Base-by-base conservation (phyloP, 2,888 invertebrate species). In the Cataglyphis altisquamis region DNA sequence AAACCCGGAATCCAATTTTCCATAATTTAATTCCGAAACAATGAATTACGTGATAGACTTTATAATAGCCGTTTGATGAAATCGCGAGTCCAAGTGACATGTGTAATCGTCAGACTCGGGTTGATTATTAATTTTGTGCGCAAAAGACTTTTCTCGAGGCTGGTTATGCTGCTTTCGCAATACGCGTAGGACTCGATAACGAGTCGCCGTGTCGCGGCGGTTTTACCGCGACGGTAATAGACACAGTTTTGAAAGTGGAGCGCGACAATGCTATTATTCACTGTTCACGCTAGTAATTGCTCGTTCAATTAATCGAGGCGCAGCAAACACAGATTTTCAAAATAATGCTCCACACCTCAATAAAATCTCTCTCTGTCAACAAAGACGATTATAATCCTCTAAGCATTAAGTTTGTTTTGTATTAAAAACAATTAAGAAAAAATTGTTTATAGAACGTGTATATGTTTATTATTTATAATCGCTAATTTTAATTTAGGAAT, bases 181-280 rank as follows among this genome's bases (percentile, higher is more conserved):
- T 72, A 80, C 45, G 78, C 73, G 78, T 80, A 80, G 78, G 73
- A 80, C 68, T 78, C 57, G 77, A n/a, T 70, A 48, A 52, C 64
- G 68, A 68, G 77, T 77, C 52, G 1, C 55, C 21, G 55, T n/a
- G 62, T 32, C 4, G 60, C n/a, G n/a, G n/a, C 73, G 60, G 15
- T 62, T n/a, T 77, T 15, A 55, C 12, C n/a, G 55, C 63, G 55
- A 45, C 78, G 8, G 60, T 45, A 45, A 57, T 25, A 29, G 67
- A 41, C 62, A 78, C 36, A 66, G 80, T 80, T 81, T 81, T 68
- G 86, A 73, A 86, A 86, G 66, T 64, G 66, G 39, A 68, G 74
- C 62, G 62, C 74, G 45, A 45, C 64, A 67, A 75, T 81, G 64
- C 66, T 83, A 73, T 68, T 57, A 62, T 45, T 67, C 41, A 63